Conservation (phyloP, 2,113 vertebrate species). For the Crotalus horridus region DNA sequence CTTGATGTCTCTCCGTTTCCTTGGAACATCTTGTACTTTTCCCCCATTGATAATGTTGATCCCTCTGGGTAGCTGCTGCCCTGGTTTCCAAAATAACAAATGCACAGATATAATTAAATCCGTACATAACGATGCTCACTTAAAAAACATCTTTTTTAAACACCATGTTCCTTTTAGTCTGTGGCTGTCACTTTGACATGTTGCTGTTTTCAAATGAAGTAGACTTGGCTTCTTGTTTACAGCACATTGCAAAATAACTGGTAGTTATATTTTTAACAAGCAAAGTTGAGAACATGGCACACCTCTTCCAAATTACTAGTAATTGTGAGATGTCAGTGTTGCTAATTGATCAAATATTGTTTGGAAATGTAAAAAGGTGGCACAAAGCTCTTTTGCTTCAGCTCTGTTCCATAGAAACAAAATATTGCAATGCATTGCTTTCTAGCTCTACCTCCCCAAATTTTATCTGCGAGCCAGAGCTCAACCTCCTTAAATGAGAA, state of each 20-base stretch:
- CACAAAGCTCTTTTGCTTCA: not conserved
- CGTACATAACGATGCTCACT: not conserved
- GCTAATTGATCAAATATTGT: constrained; percentile 3
- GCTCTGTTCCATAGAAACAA: not conserved
- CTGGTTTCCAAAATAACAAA: constrained; percentile 28
- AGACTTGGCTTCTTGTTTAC: constrained; percentile 14
- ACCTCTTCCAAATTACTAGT: not conserved
- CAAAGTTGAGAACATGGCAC: constrained; percentile 8
- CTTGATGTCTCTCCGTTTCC: not conserved
- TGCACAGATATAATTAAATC: not conserved
- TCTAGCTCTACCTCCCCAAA: not conserved
- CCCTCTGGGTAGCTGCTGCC: not conserved
- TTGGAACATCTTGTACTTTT: not conserved
- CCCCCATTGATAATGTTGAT: not conserved
- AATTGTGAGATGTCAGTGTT: constrained; percentile 4
- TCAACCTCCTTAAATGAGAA: not conserved
- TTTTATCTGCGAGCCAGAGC: not conserved
- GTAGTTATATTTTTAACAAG: constrained; percentile 24
- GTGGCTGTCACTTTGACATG: constrained; percentile 21
- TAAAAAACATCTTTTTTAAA: constrained; percentile 4
- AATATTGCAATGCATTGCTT: not conserved
- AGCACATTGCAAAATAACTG: constrained; percentile 10
- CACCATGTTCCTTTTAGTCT: not conserved
- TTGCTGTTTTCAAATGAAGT: not conserved
- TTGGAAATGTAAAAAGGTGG: not conserved